A percentile compares a stretch with the other conserved stretches of the same genome.
phyloP scores from a whole-genome alignment of 2,113 vertebrate species.

The Chionodraco myersi region DNA sequence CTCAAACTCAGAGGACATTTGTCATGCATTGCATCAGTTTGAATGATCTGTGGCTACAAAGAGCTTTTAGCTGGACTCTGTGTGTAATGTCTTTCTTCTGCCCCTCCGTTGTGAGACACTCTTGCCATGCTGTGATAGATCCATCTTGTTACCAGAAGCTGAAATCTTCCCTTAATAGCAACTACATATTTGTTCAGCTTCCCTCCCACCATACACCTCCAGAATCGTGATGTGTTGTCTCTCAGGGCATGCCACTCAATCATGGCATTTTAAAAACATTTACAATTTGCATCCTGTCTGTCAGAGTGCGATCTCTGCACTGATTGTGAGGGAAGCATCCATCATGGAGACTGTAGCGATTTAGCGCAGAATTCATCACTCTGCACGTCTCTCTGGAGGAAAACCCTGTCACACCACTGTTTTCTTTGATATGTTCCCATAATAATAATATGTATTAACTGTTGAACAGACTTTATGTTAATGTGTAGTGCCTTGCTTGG shows the following conservation, averaged over 20 bases:
- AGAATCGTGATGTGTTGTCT: slow-evolving; percentile 34
- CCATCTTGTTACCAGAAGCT: slow-evolving; percentile 1
- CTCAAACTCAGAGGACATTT: slow-evolving; percentile 14
- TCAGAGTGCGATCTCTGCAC: slow-evolving; percentile 52
- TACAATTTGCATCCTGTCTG: slow-evolving; percentile 61
- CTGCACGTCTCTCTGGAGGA: background rate
- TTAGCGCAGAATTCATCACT: slow-evolving; percentile 42
- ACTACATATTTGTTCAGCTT: slow-evolving; percentile 7
- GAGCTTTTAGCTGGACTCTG: slow-evolving; percentile 23
- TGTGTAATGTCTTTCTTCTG: slow-evolving; percentile 14
- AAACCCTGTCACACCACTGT: background rate
- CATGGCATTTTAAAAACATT: slow-evolving; percentile 68
- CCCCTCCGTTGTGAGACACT: slow-evolving; percentile 3
- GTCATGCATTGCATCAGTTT: slow-evolving; percentile 24
- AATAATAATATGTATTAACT: background rate
- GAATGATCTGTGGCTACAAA: slow-evolving; percentile 26
- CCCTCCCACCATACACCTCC: background rate
- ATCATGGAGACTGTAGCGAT: slow-evolving; percentile 42
- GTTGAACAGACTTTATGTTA: background rate
- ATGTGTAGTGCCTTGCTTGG: background rate
- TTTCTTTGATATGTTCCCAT: background rate
- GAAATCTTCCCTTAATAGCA: background rate
- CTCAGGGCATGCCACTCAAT: slow-evolving; percentile 32
- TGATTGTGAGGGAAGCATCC: slow-evolving; percentile 56
- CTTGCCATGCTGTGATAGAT: slow-evolving; percentile 6